Evolutionary conservation across 2,797 vertebrate genomes (phyloP), one percentile per base, ranked within the genome.

Genomic region (Pseudomugil gertrudae): DNA sequence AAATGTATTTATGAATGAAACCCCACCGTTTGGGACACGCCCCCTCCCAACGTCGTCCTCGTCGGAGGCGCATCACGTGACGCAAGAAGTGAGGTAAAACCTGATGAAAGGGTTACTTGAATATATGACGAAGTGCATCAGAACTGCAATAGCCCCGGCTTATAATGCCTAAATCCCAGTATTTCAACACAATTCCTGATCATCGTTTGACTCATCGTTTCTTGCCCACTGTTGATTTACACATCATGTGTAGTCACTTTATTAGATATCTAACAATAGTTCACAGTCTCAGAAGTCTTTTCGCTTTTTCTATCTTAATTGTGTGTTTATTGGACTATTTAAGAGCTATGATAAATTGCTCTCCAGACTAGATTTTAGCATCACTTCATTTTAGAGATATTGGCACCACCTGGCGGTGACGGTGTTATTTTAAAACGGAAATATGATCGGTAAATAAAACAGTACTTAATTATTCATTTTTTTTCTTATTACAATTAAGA

Each of bases 1-100:
- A 84, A 86, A 90, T 91, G 93, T 93, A 95, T 96, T 96, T 96
- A 96, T 97, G 96, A 97, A 96, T 97, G 95, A 93, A 95, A 90
- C 81, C 90, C 86, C 86, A 61, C 77, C 48, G 84, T 54, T 87
- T 78, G 90, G 80, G 91, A 85, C 92, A 93, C 95, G 83, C 95
- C 95, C 93, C 93, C 92, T 79, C 80, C 84, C 80, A 10, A 40
- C 14, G 3, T 82, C 75, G 89, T 84, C 84, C 82, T n/a, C n/a
- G n/a, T n/a, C n/a, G n/a, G 83, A 81, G 81, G 76, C 85, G 66
- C 87, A 71, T 69, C 87, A 87, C 82, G 90, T 95, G 93, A 94
- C 89, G 86, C 79, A 72, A 63, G 47, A 60, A 48, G 78, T 61
- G 88, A 86, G 79, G 73, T 66, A 80, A 66, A 68, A 75, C 52